Percentiles rank a stretch among this genome's conserved stretches.
Evolutionary conservation across 2,888 invertebrate species (phyloP).

Genomic region (Abscondita cerata): DNA sequence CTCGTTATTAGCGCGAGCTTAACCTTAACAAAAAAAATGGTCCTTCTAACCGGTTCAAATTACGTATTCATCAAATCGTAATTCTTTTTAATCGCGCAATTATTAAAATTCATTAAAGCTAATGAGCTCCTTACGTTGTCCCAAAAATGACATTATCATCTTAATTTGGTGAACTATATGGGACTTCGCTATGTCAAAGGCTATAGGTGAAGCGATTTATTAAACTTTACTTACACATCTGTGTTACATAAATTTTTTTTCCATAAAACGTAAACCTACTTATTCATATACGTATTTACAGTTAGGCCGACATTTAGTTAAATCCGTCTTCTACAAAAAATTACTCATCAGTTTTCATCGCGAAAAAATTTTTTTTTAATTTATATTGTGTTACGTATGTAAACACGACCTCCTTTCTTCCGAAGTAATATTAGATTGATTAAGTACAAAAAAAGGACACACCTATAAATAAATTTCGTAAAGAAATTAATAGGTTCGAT

Average conservation of each 20-base stretch:
- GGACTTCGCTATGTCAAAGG: neutral
- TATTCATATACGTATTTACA: neutral
- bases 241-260: neutral
- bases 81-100: too few relatives aligned
- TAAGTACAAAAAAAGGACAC: slow-evolving; percentile 34
- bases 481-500: slow-evolving; percentile 30
- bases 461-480: slow-evolving; percentile 26
- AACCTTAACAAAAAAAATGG: too few relatives aligned
- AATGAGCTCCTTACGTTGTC: neutral
- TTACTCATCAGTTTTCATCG: too few relatives aligned
- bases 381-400: neutral
- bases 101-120: neutral
- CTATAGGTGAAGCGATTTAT: slow-evolving; percentile 9
- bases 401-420: slow-evolving; percentile 18
- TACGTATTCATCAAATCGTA: too few relatives aligned
- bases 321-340: too few relatives aligned
- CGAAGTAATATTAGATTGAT: slow-evolving; percentile 29
- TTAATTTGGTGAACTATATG: neutral
- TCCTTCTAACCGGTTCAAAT: too few relatives aligned
- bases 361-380: too few relatives aligned
- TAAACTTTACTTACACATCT: slow-evolving; percentile 4
- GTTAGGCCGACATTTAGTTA: too few relatives aligned
- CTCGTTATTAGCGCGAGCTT: too few relatives aligned
- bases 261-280: neutral
- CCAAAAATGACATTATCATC: neutral